Evolutionary conservation across 2,113 vertebrate genomes (phyloP).

Genomic region (Varanus salvator): DNA sequence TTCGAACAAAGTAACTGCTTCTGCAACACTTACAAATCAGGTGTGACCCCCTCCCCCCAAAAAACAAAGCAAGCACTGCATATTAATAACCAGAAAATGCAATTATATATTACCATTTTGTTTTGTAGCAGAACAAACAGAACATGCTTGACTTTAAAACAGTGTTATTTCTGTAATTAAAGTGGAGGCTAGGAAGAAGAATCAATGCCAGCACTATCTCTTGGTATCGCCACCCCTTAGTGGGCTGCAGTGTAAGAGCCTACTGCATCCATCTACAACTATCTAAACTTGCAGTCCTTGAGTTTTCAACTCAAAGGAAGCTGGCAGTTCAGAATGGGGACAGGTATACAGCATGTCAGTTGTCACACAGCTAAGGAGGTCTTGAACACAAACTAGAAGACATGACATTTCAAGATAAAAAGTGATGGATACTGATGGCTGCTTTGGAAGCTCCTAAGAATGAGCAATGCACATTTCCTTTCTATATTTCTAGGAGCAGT

Average conservation of each 20-base stretch:
- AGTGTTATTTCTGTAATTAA: neutral
- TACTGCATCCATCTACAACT: neutral
- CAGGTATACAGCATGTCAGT: neutral
- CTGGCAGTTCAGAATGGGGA: neutral
- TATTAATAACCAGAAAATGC: constrained; percentile 31
- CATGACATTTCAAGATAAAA: neutral
- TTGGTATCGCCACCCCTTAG: neutral
- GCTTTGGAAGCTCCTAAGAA: neutral
- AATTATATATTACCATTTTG: constrained; percentile 42
- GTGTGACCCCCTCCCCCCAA: neutral
- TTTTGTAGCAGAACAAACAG: constrained; percentile 54
- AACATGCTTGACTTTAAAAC: constrained; percentile 28
- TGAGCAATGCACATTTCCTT: neutral
- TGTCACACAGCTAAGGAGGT: neutral
- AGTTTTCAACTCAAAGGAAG: constrained; percentile 14
- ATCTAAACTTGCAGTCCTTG: constrained; percentile 6
- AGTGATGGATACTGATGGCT: neutral
- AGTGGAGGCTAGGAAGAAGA: neutral
- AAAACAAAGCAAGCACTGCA: neutral
- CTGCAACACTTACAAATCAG: neutral
- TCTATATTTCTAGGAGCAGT: neutral
- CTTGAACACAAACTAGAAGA: constrained; percentile 18
- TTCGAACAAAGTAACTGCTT: constrained; percentile 31
- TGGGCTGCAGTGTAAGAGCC: neutral
- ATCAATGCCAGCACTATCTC: neutral